Evolutionary conservation across 2,113 vertebrate species (phyloP).

Genomic region (Spizaetus ornatus): DNA sequence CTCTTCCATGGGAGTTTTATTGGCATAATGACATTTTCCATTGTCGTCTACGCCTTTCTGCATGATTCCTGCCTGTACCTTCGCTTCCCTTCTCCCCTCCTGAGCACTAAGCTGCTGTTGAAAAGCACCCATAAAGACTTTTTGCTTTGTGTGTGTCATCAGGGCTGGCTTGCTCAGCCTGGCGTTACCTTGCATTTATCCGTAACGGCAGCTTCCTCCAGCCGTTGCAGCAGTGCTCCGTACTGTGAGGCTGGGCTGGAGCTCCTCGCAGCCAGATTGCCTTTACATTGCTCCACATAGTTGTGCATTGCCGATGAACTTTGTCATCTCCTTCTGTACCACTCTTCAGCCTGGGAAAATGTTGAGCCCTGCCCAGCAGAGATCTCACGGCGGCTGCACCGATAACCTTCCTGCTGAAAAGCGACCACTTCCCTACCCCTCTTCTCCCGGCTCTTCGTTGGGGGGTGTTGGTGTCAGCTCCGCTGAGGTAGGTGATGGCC

Average conservation of each 20-base stretch:
- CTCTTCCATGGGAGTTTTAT: background rate
- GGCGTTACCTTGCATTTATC: background rate
- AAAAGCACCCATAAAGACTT: background rate
- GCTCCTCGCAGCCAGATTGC: background rate
- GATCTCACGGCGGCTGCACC: background rate
- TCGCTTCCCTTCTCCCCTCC: background rate
- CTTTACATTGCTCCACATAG: too few relatives aligned
- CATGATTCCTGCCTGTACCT: background rate
- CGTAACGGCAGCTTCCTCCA: rapidly evolving
- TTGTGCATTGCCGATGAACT: too few relatives aligned
- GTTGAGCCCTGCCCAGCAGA: background rate
- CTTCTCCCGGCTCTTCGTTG: background rate
- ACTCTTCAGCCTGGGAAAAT: background rate
- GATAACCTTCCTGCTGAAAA: background rate
- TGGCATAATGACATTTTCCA: background rate
- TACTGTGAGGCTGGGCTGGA: background rate
- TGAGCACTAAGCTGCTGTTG: background rate
- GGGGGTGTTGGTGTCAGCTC: background rate
- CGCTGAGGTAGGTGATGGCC: background rate
- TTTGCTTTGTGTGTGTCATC: background rate
- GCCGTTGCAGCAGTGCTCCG: background rate
- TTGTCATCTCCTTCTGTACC: too few relatives aligned
- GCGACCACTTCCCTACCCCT: too few relatives aligned
- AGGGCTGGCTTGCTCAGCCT: background rate
- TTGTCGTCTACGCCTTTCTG: rapidly evolving